Evolutionary conservation across 2,113 vertebrate species (phyloP).

Genomic region (Trichomycterus rosablanca): DNA sequence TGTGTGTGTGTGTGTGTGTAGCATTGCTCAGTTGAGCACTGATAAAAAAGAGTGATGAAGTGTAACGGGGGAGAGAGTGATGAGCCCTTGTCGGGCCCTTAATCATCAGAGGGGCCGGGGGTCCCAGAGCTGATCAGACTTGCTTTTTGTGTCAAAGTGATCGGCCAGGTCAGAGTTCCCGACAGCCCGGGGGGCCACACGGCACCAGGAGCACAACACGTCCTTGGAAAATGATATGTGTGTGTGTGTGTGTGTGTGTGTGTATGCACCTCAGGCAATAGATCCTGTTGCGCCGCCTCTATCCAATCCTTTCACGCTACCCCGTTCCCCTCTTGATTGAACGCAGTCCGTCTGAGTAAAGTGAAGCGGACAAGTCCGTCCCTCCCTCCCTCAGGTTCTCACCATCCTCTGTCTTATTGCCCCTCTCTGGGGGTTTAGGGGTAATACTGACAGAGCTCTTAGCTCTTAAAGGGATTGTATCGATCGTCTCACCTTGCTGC

Average conservation of each 20-base stretch:
- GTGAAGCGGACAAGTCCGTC: no score
- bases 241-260: conserved; percentile 15
- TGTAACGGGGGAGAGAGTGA: neutral
- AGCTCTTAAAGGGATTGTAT: conserved; percentile 39
- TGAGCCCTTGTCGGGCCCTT: conserved; percentile 12
- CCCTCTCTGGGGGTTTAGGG: conserved; percentile 29
- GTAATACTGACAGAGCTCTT: conserved; percentile 46
- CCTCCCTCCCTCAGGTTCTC: conserved; percentile 4
- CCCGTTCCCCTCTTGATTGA: conserved; percentile 36
- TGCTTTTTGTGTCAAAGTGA: conserved; percentile 27
- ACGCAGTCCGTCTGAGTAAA: no score
- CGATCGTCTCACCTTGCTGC: conserved; percentile 41
- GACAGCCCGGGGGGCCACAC: conserved; percentile 25
- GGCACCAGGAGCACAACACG: conserved; percentile 19
- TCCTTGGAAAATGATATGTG: conserved; percentile 23
- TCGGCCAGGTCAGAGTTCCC: conserved; percentile 23
- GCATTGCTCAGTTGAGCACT: conserved; percentile 15
- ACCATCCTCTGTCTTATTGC: neutral
- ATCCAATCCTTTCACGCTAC: conserved; percentile 28
- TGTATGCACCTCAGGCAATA: conserved; percentile 26
- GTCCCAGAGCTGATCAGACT: conserved; percentile 22
- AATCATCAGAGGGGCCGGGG: conserved; percentile 28
- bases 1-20: conserved; percentile 14
- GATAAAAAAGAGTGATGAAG: conserved; percentile 9
- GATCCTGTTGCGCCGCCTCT: conserved; percentile 35